Base-by-base conservation (phyloP, 2,113 vertebrate species). In the Donacobius atricapilla region DNA sequence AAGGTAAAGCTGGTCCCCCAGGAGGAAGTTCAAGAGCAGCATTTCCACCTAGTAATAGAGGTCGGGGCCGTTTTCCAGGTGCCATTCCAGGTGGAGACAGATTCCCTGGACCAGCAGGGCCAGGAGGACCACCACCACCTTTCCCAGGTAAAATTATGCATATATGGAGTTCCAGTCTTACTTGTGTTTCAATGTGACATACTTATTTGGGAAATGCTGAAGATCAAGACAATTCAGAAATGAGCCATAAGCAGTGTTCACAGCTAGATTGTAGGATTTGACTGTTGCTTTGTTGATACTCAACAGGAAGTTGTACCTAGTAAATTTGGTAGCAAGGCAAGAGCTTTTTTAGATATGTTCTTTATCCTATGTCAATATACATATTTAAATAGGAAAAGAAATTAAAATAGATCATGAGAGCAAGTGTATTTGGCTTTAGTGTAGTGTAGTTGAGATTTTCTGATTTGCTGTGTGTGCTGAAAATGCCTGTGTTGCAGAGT, bases 1-100 rank as follows among this genome's bases (percentile, higher is more conserved):
- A 99, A 98, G 99, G 99, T 69, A 99, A 99, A 98, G 99, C 99
- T 93, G 99, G 99, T 33, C 99, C 99, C 77, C 99, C 99, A 63
- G 99, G 99, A 76, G 97, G 98, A 82, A 98, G 99, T 89, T 98
- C 98, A 81, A 98, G 99, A 47, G 98, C 98, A 82, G 98, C 99
- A 79, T 99, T 99, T 96, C 99, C 99, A 70, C 98, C 98, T 96
- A 98, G 98, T 97, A 98, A 99, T 60, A 98, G 99, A 96, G 99
- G 99, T 77, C 98, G 99, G 93, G 99, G 99, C 69, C 98, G 99
- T 91, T 99, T 99, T 90, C 99, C 99, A 57, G 99, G 99, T 94
- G 98, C 99, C 45, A 98, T 99, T 90, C 99, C 99, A 19, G 99
- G 99, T 96, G 98, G 98, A 95, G 99, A 99, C 95, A 99, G 99